Evolutionary conservation across 2,888 invertebrate genomes (phyloP), one percentile per base, ranked within the genome.

Genomic region (Myopa tessellatipennis): DNA sequence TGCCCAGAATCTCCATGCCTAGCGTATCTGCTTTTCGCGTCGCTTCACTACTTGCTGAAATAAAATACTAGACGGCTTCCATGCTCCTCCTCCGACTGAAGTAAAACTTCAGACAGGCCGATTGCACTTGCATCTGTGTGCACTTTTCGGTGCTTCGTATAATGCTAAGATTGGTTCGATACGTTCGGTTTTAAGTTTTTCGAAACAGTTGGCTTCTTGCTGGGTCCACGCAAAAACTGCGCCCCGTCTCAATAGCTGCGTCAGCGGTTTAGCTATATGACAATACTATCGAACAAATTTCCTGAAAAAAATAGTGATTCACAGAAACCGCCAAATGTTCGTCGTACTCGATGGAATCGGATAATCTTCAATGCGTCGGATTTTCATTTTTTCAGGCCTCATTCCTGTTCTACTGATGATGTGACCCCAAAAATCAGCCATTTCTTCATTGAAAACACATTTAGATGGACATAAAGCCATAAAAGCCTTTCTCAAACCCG

Each of bases 1-100:
- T 81, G 0, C 85, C 85, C 18, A 88, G 77, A 14, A 86, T 84
- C 80, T 88, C 86, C 3, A 80, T 52, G 52, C 10, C 2, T 52
- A 14, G 52, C 52, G 14, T 52, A 52, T 52, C 52, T 8, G 1
- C 52, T 52, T 52, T 52, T 3, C 14, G 52, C 52, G 52, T 52
- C 52, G 52, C 52, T 52, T 8, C 52, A 52, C 52, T 52, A 14
- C 52, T 14, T 3, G 52, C 52, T 52, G 14, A 52, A 52, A 52
- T 52, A 52, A 3, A 52, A 52, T 52, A 52, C 3, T 52, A 3
- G 52, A 52, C 52, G 52, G 52, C 52, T 52, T 52, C 52, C 52
- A 14, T 52, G 52, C 52, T 52, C 52, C 52, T 52, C 52, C 14
- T 52, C 52, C 52, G 14, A 52, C 52, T 52, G 52, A 52, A 52